phyloP scores from a whole-genome alignment of 2,113 vertebrate genomes.

The Psittacus erithacus region DNA sequence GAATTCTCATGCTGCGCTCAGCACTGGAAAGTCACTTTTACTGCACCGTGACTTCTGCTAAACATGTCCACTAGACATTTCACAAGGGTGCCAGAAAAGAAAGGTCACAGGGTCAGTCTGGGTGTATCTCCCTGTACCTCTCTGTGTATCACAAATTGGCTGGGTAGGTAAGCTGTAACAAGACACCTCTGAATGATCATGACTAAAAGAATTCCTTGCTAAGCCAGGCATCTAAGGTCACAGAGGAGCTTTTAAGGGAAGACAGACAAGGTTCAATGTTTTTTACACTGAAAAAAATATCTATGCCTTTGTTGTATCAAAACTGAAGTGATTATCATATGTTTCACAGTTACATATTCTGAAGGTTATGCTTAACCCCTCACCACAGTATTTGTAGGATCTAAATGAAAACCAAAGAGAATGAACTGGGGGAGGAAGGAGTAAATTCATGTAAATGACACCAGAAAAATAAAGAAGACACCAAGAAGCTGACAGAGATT shows the following conservation, averaged over 20 bases:
- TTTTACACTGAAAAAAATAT: background rate
- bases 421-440: background rate
- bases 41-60: slow-evolving; percentile 29
- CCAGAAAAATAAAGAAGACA: background rate
- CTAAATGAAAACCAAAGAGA: background rate
- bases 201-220: background rate
- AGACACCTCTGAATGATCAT: background rate
- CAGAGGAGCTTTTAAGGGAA: background rate
- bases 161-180: background rate
- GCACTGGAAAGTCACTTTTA: slow-evolving; percentile 9
- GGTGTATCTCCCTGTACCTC: background rate
- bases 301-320: background rate
- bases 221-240: background rate
- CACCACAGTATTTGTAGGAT: background rate
- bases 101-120: slow-evolving; percentile 35
- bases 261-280: background rate
- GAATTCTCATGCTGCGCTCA: background rate
- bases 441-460: background rate
- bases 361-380: background rate
- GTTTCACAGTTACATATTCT: background rate
- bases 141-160: slow-evolving; percentile 28
- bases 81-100: slow-evolving; percentile 6
- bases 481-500: background rate
- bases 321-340: background rate
- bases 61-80: background rate